Evolutionary conservation across 1,140 invertebrate genomes (phyloP), one percentile per base, ranked within the genome.

Genomic region (Philotrypesis tridentata): DNA sequence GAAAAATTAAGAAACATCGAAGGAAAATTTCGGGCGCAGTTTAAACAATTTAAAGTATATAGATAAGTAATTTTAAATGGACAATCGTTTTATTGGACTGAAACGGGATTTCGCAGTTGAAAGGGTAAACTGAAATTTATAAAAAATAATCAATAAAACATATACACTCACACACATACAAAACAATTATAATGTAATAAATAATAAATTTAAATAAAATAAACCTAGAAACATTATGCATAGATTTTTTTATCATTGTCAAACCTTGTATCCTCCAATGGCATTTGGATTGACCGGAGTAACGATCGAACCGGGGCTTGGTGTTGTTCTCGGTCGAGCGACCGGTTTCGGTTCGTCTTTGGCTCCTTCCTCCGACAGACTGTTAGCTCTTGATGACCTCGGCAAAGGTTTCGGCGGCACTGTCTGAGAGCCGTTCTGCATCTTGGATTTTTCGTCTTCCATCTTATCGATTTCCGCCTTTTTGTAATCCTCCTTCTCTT

Each of bases 391-490:
- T 21, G 94, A 95, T 0, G 93, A 92, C 82, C 95, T 92, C 29
- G 96, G 96, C 88, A 96, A 90, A 12, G 96, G 96, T 87, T 96
- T 96, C 0, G 96, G 96, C 11, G 95, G 95, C 33, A 93, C 89
- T 0, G 88, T 76, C 75, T 89, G 85, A 31, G 88, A 80, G 4
- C 90, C 90, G 71, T 92, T 92, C 27, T 89, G 90, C 60, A 91
- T 86, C 65, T 91, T 92, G 2, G 63, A 80, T 67, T 89, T 89
- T 7, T 91, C 89, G 31, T 92, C 91, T 31, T 90, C 90, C 37
- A 29, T 27, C 14, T 87, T 83, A 7, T 89, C 74, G 81, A 82
- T 84, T 85, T 90, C 84, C 84, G 90, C 65, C 27, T 75, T 76
- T 86, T 87, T 85, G 85, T 86, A 43, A 31, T 80, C 81, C 84